Evolutionary conservation across 2,797 vertebrate species (phyloP), one percentile per base, ranked within the genome.

Genomic region (Nannoperca australis): DNA sequence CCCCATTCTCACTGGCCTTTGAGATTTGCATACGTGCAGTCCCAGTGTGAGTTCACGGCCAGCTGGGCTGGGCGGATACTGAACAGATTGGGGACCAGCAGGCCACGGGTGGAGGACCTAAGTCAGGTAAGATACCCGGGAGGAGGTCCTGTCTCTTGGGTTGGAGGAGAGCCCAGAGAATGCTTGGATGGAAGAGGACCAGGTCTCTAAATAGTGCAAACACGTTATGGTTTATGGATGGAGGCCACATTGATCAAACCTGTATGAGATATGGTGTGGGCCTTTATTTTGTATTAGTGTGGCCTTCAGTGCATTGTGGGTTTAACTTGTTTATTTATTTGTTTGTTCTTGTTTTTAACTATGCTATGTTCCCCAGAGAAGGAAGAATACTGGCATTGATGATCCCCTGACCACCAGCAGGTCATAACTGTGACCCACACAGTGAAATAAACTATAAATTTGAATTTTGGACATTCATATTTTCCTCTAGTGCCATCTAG

Each of bases 1-100:
- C 65, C 44, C 11, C 56, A 12, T 51, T 73, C 70, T 82, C 71
- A 66, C 63, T 62, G 70, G 78, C 40, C 59, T 74, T 56, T 76
- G 55, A 86, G 67, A 32, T 79, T 73, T 71, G 42, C 71, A 69
- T 79, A 80, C 75, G 60, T 74, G 76, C 27, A 56, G 72, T 85
- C 75, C 66, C 90, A 79, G 91, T 82, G 79, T 90, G 91, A 83
- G 61, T 42, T 79, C 61, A 68, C 79, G 69, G 45, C 87, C 88
- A 84, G 82, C 91, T 88, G 91, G 88, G 85, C 68, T 59, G 70
- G 83, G 84, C 85, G 85, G 92, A 95, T 94, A 75, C 78, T 81
- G 88, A 92, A 90, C 95, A 95, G 95, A 95, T 95, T 95, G 94
- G 70, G 67, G 75, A 92, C 66, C 93, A 95, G 93, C 92, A 92